phyloP scores from a whole-genome alignment of 2,113 vertebrate species.

The Patagioenas fasciata region DNA sequence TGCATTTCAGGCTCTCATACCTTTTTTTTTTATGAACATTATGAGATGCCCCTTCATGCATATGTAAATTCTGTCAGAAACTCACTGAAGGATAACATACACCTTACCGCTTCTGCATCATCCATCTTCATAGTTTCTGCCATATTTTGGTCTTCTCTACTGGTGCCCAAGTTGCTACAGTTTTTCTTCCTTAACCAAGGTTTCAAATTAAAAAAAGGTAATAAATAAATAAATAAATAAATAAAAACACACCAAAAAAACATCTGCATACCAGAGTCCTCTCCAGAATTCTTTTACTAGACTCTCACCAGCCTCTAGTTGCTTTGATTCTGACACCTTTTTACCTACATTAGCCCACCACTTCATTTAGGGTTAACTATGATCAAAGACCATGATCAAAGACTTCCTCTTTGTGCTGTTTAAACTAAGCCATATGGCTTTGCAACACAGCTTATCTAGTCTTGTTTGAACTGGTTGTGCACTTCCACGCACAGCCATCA shows the following conservation, averaged over 20 bases:
- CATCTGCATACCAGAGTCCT: constrained; percentile 22
- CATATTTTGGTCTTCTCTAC: constrained; percentile 33
- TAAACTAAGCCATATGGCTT: constrained; percentile 70
- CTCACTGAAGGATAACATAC: constrained; percentile 61
- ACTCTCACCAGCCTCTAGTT: background rate
- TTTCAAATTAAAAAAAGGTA: background rate
- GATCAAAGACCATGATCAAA: constrained; percentile 70
- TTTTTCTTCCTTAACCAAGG: background rate
- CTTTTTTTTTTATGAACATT: constrained; percentile 1
- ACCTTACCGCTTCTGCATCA: constrained; percentile 44
- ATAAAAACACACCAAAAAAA: background rate
- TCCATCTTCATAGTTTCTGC: constrained; percentile 21
- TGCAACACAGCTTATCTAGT: constrained; percentile 65
- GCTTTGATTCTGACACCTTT: constrained; percentile 62
- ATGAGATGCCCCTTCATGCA: constrained; percentile 64
- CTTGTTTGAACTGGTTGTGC: constrained; percentile 60
- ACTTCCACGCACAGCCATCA: constrained; percentile 33
- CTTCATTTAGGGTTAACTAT: constrained; percentile 61
- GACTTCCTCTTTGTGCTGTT: constrained; percentile 53
- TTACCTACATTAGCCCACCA: constrained; percentile 51
- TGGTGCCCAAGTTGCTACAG: background rate
- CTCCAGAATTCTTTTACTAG: constrained; percentile 27
- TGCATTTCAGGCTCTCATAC: constrained; percentile 16
- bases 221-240: too few species aligned
- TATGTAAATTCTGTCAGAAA: constrained; percentile 67